phyloP scores from a whole-genome alignment of 2,888 invertebrate species.

The Aricia artaxerxes region DNA sequence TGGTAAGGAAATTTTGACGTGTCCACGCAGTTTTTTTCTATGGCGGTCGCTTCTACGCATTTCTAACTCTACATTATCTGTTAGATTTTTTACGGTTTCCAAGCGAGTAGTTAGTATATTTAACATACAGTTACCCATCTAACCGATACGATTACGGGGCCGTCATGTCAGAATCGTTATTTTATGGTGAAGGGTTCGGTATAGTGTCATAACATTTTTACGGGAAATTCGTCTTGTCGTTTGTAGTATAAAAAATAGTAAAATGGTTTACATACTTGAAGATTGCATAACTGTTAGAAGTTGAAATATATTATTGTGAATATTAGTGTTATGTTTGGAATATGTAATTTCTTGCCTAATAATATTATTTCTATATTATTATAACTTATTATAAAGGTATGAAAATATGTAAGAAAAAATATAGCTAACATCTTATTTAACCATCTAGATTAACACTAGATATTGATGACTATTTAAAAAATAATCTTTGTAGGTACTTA shows the following conservation, averaged over 20 bases:
- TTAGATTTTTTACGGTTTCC: slow-evolving; percentile 73
- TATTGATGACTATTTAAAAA: too few species aligned
- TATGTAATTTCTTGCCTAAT: too few species aligned
- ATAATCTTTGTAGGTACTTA: too few species aligned
- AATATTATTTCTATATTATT: too few species aligned
- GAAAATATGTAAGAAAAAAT: too few species aligned
- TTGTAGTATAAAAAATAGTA: slow-evolving; percentile 42
- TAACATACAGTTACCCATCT: slow-evolving; percentile 74
- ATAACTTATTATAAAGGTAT: too few species aligned
- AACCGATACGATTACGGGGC: slow-evolving; percentile 74
- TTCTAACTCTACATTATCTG: slow-evolving; percentile 48
- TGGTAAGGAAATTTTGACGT: too few species aligned
- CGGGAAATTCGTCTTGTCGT: slow-evolving; percentile 57
- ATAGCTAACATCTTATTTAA: too few species aligned
- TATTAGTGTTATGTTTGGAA: too few species aligned
- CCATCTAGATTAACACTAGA: too few species aligned
- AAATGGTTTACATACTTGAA: slow-evolving; percentile 50
- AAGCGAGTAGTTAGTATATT: slow-evolving; percentile 76
- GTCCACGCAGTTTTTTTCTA: not conserved
- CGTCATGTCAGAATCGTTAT: slow-evolving; percentile 74
- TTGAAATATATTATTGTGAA: too few species aligned
- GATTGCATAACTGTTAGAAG: too few species aligned
- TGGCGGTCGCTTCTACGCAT: slow-evolving; percentile 29
- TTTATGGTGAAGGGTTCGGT: slow-evolving; percentile 63
- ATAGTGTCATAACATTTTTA: slow-evolving; percentile 77